Conservation (phyloP, 2,797 vertebrate genomes). For the Pantherophis vulpinus region DNA sequence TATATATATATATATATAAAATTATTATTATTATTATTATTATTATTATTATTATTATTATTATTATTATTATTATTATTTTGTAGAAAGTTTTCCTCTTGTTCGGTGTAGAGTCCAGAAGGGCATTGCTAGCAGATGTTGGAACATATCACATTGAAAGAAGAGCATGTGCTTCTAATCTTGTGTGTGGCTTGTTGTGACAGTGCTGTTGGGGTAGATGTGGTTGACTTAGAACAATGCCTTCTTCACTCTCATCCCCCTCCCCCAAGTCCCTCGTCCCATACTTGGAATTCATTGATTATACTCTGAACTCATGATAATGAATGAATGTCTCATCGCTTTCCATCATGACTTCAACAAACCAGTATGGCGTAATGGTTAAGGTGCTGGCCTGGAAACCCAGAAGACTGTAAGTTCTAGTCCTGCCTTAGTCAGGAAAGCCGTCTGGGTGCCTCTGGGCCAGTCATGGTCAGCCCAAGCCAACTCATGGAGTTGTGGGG, state of each 20-base stretch:
- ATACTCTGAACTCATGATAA: not conserved
- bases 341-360: not conserved
- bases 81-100: not conserved
- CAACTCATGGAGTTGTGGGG: not conserved
- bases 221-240: not conserved
- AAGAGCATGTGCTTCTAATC: not conserved
- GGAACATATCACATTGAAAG: not conserved
- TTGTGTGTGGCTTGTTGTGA: not conserved
- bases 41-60: too few relatives aligned
- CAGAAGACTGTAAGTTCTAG: not conserved
- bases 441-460: not conserved
- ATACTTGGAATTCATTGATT: not conserved
- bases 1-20: too few relatives aligned
- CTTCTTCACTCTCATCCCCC: not conserved
- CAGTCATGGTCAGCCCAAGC: not conserved
- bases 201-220: not conserved
- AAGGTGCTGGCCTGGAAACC: not conserved
- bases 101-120: not conserved
- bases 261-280: not conserved
- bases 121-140: not conserved
- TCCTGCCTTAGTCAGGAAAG: not conserved
- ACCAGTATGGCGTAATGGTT: not conserved
- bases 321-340: not conserved
- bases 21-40: too few relatives aligned
- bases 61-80: not conserved